These are phyloP conservation scores for Drosophila meridiana DNA, from an alignment of 2,888 invertebrate genomes.

Conservation along the genomic window DNA sequence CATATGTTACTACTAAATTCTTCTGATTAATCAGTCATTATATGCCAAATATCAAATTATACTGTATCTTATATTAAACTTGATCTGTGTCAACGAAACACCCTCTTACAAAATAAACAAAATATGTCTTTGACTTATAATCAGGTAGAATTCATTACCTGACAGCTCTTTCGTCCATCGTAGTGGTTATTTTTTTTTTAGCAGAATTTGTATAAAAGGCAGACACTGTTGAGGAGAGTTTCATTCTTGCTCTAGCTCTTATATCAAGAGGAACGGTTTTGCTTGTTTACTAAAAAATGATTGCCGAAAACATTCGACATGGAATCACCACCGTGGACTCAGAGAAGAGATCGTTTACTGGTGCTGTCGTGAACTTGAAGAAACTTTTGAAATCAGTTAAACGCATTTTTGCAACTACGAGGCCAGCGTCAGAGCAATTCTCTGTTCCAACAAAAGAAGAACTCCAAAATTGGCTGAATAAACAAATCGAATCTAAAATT, in stretches of 20 bases:
- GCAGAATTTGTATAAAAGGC: conserved; percentile 50
- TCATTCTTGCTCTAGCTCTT: conserved; percentile 55
- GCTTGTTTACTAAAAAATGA: conserved; percentile 43
- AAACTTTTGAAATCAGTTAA: conserved; percentile 63
- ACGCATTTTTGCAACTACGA: conserved; percentile 52
- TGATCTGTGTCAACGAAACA: too few relatives aligned
- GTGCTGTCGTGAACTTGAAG: conserved; percentile 60
- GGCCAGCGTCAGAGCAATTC: conserved; percentile 11
- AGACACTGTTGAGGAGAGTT: conserved; percentile 5
- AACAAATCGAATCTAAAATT: conserved; percentile 51
- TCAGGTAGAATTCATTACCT: conserved; percentile 48
- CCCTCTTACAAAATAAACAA: too few relatives aligned
- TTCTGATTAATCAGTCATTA: too few relatives aligned
- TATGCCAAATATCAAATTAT: too few relatives aligned
- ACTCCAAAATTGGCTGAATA: conserved; percentile 71
- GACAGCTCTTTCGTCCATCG: conserved; percentile 8
- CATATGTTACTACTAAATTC: too few relatives aligned
- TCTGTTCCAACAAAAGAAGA: conserved; percentile 59
- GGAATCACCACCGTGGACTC: conserved; percentile 23
- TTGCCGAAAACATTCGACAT: conserved; percentile 37
- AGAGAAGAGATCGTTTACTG: conserved; percentile 49
- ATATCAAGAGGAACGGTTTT: conserved; percentile 33
- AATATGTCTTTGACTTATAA: conserved; percentile 1
- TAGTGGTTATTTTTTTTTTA: conserved; percentile 20
- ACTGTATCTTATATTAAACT: too few relatives aligned